Percentiles rank a stretch among this genome's conserved stretches.
Conservation (phyloP, 2,888 invertebrate genomes). For the Rhorus exstirpatorius region DNA sequence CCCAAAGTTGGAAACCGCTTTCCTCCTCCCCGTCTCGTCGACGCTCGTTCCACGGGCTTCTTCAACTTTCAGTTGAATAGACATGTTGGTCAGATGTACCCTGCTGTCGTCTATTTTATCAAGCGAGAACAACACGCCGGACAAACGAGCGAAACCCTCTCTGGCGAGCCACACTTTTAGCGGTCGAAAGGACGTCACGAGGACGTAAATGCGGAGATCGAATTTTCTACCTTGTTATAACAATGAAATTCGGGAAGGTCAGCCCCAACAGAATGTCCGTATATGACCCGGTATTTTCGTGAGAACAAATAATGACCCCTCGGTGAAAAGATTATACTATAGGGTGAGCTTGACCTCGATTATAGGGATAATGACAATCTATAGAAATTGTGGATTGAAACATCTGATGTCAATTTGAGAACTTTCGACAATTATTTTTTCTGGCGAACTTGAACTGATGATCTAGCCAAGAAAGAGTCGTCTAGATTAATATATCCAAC, state of each 20-base stretch:
- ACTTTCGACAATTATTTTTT: background rate
- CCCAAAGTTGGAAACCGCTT: conserved; percentile 79
- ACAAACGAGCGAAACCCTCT: conserved; percentile 89
- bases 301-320: background rate
- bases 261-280: background rate
- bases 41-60: conserved; percentile 25
- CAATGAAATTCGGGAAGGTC: conserved; percentile 35
- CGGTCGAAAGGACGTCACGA: conserved; percentile 87
- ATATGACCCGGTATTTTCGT: background rate
- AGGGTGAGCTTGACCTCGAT: no score
- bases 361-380: background rate
- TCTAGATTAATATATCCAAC: no score
- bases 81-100: conserved; percentile 88
- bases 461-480: background rate
- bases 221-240: conserved; percentile 87
- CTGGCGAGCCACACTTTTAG: conserved; percentile 88
- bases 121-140: conserved; percentile 88
- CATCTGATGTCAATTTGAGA: background rate
- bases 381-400: background rate
- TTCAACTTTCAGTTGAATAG: conserved; percentile 86
- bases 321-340: no score
- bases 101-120: conserved; percentile 88
- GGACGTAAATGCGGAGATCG: conserved; percentile 88
- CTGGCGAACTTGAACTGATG: background rate
- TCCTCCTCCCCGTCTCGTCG: conserved; percentile 84